These are phyloP conservation scores for Neria commutata DNA, from an alignment of 2,888 invertebrate genomes.

Conservation along the genomic window DNA sequence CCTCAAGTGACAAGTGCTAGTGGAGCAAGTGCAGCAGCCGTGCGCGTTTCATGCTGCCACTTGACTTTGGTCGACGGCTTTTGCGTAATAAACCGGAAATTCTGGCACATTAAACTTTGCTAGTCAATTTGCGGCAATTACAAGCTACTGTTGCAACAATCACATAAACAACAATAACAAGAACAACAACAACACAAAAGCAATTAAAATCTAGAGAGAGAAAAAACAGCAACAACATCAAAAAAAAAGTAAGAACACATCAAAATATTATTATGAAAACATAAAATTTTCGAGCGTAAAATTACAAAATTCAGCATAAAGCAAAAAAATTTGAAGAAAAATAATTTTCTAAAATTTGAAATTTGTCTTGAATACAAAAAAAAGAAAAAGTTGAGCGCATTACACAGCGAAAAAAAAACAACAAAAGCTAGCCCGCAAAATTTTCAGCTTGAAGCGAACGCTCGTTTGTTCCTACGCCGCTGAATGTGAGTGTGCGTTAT, in stretches of 20 bases:
- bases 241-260: not conserved
- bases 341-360: no score
- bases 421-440: not conserved
- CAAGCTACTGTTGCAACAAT: no score
- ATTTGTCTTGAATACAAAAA: not conserved
- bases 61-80: no score
- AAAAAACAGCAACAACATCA: slow-evolving; percentile 21
- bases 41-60: no score
- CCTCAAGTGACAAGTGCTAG: no score
- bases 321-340: not conserved
- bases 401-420: no score
- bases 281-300: not conserved
- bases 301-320: not conserved
- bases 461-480: not conserved
- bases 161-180: slow-evolving; percentile 6
- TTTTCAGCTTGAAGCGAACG: not conserved
- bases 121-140: no score
- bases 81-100: slow-evolving; percentile 50
- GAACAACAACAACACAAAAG: slow-evolving; percentile 5
- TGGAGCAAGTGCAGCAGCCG: no score
- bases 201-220: slow-evolving; percentile 4
- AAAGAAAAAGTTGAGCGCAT: not conserved
- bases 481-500: slow-evolving; percentile 44
- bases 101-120: slow-evolving; percentile 37
- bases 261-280: not conserved